A percentile compares a stretch with the other conserved stretches of the same genome.
These are phyloP conservation scores for Drosophila oshimai DNA, from an alignment of 1,140 invertebrate species.

Conservation along the genomic window DNA sequence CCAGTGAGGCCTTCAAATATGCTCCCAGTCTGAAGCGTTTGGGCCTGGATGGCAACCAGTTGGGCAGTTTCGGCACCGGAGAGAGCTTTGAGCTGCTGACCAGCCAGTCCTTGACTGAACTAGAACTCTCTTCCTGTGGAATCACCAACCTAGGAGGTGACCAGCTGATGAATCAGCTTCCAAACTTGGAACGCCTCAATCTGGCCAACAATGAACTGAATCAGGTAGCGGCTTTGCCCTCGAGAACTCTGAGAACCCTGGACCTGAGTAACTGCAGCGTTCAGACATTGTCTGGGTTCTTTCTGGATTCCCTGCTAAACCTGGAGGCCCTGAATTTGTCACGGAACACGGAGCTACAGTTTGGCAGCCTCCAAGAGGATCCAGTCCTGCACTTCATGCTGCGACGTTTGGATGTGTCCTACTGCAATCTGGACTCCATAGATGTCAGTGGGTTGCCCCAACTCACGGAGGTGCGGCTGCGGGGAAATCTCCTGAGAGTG, in stretches of 20 bases:
- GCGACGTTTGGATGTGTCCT: constrained; percentile 85
- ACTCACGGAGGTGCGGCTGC: constrained; percentile 84
- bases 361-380: constrained; percentile 75
- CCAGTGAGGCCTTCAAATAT: constrained; percentile 82
- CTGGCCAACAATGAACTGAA: constrained; percentile 84
- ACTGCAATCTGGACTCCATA: constrained; percentile 86
- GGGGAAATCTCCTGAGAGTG: constrained; percentile 85
- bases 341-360: constrained; percentile 84
- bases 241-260: constrained; percentile 83
- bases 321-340: constrained; percentile 84
- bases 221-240: constrained; percentile 83
- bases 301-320: constrained; percentile 83
- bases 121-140: constrained; percentile 84
- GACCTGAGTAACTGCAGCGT: constrained; percentile 85
- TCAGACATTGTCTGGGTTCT: constrained; percentile 82
- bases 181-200: constrained; percentile 83
- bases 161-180: constrained; percentile 84
- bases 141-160: constrained; percentile 84
- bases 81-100: constrained; percentile 72
- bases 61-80: constrained; percentile 83
- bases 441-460: constrained; percentile 85
- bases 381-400: constrained; percentile 84
- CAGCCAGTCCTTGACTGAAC: constrained; percentile 83
- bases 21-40: constrained; percentile 83
- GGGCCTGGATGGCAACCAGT: constrained; percentile 83